Evolutionary conservation across 2,888 invertebrate species (phyloP).

Genomic region (Drosophila planitibia): DNA sequence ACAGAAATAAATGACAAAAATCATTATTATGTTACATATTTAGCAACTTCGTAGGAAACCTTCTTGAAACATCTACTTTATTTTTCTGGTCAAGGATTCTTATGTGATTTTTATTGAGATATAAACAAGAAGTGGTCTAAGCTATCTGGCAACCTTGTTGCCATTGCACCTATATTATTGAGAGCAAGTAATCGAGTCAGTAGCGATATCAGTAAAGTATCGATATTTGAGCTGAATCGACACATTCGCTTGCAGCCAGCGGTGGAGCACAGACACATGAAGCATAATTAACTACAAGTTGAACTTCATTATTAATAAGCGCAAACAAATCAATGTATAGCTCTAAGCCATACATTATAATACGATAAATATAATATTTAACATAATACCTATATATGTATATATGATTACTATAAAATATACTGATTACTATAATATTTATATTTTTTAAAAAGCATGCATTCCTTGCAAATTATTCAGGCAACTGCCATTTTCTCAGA

Average conservation of each 20-base stretch:
- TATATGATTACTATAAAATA: no score
- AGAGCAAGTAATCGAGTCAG: not conserved
- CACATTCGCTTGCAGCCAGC: not conserved
- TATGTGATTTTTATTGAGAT: no score
- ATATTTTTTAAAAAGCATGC: not conserved
- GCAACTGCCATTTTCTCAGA: not conserved
- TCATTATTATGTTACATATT: not conserved
- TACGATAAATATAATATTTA: not conserved
- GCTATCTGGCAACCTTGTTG: not conserved
- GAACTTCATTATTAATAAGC: not conserved
- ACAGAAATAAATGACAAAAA: not conserved
- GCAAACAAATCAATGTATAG: not conserved
- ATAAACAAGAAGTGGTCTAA: not conserved
- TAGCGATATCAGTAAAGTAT: not conserved
- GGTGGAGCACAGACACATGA: accelerated
- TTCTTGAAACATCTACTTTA: not conserved
- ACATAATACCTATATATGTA: not conserved
- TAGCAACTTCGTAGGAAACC: not conserved
- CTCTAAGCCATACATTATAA: no score
- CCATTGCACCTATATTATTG: not conserved
- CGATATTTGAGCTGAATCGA: not conserved
- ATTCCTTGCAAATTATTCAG: not conserved
- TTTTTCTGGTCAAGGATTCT: not conserved
- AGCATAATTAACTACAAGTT: not conserved
- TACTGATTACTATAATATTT: not conserved